Base-by-base conservation (phyloP, 2,797 vertebrate genomes). In the Coregonus sp. region DNA sequence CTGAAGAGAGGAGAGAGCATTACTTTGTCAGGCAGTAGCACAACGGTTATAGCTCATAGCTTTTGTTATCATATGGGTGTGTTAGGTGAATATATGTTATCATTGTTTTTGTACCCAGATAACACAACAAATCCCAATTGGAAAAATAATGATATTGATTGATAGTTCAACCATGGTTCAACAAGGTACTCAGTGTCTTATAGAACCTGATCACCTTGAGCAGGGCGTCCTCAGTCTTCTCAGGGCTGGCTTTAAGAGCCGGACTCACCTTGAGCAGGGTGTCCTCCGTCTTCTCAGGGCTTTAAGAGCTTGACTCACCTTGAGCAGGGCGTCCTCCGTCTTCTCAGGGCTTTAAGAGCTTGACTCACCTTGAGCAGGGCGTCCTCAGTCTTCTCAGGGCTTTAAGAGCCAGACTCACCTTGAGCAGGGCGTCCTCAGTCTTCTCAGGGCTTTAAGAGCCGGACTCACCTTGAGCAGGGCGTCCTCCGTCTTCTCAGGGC, bases 341-440 rank as follows among this genome's bases (percentile, higher is more conserved):
- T 66, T 31, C 63, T 4, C 25, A 1, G 25, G 54, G 4, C 40
- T 40, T 40, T 40, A 9, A 7, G 37, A 40, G 6, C 0, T 6
- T 40, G 37, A 40, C 72, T 20, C 90, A 98, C 97, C 96, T 97
- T 98, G 40, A 98, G 93, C 80, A 99, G 91, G 0, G 98, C 97
- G 12, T 99, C 98, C 89, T 99, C 98, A 0, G 97, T 99, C 89
- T 97, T 98, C 5, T 40, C 37, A 2, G 37, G 6, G 37, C 37
- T 40, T 40, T 40, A 0, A 40, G 37, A 40, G 37, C 84, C 99
- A 25, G 97, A 82, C 94, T 97, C 37, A 40, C 6, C 37, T 40
- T 40, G 6, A 40, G 37, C 37, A 40, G 37, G 37, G 25, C 37
- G 0, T 40, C 37, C 1, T 40, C 37, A 9, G 37, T 40, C 37